Percentiles rank a stretch among this genome's conserved stretches.
Evolutionary conservation across 2,113 vertebrate genomes (phyloP).

Genomic region (Copsychus sechellarum): DNA sequence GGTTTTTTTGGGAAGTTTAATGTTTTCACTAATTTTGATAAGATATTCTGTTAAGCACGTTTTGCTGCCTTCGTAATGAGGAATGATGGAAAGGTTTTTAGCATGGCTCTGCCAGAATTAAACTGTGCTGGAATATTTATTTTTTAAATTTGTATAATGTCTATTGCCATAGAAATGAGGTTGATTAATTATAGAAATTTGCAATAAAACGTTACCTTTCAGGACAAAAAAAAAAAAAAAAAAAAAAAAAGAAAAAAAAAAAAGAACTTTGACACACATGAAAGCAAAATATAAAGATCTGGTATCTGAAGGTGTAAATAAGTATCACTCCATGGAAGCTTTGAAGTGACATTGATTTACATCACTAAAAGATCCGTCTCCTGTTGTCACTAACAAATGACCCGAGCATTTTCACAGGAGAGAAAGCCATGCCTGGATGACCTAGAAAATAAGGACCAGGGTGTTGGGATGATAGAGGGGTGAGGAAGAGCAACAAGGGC

Average conservation of each 20-base stretch:
- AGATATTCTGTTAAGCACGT: conserved; percentile 54
- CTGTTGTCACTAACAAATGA: conserved; percentile 42
- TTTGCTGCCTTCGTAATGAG: conserved; percentile 59
- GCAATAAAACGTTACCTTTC: conserved; percentile 17
- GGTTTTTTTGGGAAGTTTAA: conserved; percentile 45
- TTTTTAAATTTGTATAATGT: conserved; percentile 15
- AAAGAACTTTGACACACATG: neutral
- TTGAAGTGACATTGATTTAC: conserved; percentile 68
- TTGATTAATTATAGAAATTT: conserved; percentile 38
- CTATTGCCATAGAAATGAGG: neutral
- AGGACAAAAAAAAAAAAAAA: neutral
- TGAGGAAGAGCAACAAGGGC: neutral
- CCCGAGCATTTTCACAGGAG: conserved; percentile 20
- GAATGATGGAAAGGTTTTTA: conserved; percentile 36
- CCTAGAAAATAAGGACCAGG: conserved; percentile 21
- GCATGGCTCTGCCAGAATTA: conserved; percentile 17
- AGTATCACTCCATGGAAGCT: neutral
- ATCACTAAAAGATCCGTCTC: conserved; percentile 35
- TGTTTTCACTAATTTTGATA: conserved; percentile 69
- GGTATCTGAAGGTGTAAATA: conserved; percentile 51
- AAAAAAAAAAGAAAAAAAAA: neutral
- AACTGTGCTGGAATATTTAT: neutral
- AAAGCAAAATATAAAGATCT: conserved; percentile 16
- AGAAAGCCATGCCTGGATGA: neutral
- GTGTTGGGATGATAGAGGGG: neutral